A percentile compares a stretch with the other conserved stretches of the same genome.
Evolutionary conservation across 92 coral and sea anemone species (phyloP).

Genomic region (Porites rus): DNA sequence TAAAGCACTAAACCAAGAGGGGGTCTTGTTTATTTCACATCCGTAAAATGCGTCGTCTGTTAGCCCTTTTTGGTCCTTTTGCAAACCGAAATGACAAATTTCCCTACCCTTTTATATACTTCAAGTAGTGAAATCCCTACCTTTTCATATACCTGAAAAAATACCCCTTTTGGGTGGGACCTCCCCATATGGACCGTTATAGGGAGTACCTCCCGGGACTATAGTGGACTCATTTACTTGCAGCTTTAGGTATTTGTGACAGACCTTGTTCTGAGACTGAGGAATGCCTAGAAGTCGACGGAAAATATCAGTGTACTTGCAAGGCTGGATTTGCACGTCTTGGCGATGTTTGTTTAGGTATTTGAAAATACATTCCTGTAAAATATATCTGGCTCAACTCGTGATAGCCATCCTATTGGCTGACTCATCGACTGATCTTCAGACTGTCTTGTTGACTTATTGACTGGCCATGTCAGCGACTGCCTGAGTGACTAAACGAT

Average conservation of each 20-base stretch:
- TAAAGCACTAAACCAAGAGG: no score
- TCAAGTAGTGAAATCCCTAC: no score
- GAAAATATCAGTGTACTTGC: conserved; percentile 48
- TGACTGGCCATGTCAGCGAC: not conserved
- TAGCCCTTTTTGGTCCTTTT: no score
- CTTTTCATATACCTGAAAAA: no score
- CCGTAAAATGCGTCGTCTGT: no score
- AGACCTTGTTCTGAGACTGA: conserved; percentile 37
- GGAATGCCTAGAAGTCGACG: conserved; percentile 42
- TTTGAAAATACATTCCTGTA: not conserved
- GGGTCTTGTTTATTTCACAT: no score
- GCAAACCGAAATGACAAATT: no score
- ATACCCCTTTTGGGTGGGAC: no score
- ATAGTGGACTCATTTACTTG: not conserved
- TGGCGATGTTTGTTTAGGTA: conserved; percentile 51
- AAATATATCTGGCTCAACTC: no score
- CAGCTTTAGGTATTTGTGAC: conserved; percentile 32
- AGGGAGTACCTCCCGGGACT: no score
- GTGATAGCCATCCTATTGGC: not conserved
- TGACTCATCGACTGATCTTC: not conserved
- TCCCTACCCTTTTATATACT: no score
- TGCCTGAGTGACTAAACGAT: not conserved
- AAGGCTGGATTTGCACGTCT: conserved; percentile 45
- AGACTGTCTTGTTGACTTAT: not conserved
- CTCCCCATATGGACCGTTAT: no score